phyloP scores from a whole-genome alignment of 2,888 invertebrate species.

The Luperina testacea region DNA sequence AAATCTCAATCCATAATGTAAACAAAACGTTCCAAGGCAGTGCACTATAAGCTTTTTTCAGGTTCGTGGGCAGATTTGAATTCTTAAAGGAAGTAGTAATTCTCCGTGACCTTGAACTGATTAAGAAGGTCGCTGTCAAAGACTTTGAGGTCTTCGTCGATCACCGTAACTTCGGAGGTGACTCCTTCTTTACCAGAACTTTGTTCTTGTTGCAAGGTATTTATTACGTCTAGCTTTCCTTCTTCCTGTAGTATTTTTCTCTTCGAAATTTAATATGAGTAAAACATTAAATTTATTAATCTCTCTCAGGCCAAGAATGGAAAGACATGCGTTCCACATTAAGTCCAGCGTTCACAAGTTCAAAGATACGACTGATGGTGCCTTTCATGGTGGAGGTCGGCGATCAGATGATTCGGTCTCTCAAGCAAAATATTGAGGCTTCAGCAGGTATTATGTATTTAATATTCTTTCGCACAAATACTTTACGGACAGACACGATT shows the following conservation, averaged over 20 bases:
- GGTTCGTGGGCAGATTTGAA: slow-evolving; percentile 84
- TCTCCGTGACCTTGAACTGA: slow-evolving; percentile 84
- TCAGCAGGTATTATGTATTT: slow-evolving; percentile 70
- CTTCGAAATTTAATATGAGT: not conserved
- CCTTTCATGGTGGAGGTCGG: slow-evolving; percentile 82
- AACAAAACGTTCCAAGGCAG: not conserved
- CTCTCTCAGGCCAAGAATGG: slow-evolving; percentile 70
- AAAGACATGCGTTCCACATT: slow-evolving; percentile 81
- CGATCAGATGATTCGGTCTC: slow-evolving; percentile 72
- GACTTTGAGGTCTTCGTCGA: not conserved
- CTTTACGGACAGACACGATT: not conserved
- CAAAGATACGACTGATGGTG: slow-evolving; percentile 83
- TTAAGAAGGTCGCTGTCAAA: slow-evolving; percentile 73
- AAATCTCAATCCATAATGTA: not conserved
- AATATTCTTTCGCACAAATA: not conserved
- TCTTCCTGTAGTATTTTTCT: not conserved
- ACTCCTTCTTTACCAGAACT: slow-evolving; percentile 86
- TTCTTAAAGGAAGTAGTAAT: slow-evolving; percentile 78
- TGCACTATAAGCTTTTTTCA: slow-evolving; percentile 16
- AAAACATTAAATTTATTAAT: not conserved
- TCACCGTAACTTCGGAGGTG: slow-evolving; percentile 77
- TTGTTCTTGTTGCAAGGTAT: slow-evolving; percentile 85
- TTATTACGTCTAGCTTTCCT: too few relatives aligned
- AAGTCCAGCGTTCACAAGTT: slow-evolving; percentile 87
- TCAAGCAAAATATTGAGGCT: slow-evolving; percentile 68